phyloP scores from a whole-genome alignment of 1,140 invertebrate species.

The Anastrepha ludens region DNA sequence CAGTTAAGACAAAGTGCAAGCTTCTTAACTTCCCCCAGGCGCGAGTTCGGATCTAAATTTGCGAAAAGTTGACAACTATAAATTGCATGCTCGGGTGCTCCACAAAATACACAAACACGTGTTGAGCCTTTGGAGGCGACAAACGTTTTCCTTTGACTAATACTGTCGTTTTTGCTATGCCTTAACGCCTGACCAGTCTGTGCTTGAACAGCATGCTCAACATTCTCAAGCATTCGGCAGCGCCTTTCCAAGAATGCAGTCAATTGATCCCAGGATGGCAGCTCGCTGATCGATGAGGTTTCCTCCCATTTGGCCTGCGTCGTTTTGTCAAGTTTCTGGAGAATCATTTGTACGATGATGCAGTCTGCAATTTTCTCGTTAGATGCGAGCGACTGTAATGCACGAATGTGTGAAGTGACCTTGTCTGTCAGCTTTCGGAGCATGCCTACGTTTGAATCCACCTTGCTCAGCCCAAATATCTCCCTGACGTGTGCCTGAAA shows the following conservation, averaged over 20 bases:
- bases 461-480: not conserved
- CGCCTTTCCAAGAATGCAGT: not conserved
- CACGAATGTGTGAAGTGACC: not conserved
- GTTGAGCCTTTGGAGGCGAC: not conserved
- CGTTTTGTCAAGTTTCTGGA: not conserved
- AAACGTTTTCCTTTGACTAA: not conserved
- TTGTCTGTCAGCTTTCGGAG: slow-evolving; percentile 19
- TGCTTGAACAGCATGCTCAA: not conserved
- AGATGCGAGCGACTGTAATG: not conserved
- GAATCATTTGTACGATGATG: not conserved
- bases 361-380: slow-evolving; percentile 34
- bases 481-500: slow-evolving; percentile 13
- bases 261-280: not conserved
- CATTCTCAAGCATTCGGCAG: not conserved
- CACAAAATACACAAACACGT: not conserved
- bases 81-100: not conserved
- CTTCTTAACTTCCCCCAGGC: not conserved
- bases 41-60: not conserved
- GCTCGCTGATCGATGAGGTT: not conserved
- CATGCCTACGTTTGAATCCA: not conserved
- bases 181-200: not conserved
- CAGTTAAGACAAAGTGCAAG: not conserved
- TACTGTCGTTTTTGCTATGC: not conserved
- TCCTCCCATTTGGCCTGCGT: slow-evolving; percentile 2
- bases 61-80: not conserved